A percentile compares a stretch with the other conserved stretches of the same genome.
These are phyloP conservation scores for Acropternis orthonyx DNA, from an alignment of 2,797 vertebrate species.

Conservation along the genomic window DNA sequence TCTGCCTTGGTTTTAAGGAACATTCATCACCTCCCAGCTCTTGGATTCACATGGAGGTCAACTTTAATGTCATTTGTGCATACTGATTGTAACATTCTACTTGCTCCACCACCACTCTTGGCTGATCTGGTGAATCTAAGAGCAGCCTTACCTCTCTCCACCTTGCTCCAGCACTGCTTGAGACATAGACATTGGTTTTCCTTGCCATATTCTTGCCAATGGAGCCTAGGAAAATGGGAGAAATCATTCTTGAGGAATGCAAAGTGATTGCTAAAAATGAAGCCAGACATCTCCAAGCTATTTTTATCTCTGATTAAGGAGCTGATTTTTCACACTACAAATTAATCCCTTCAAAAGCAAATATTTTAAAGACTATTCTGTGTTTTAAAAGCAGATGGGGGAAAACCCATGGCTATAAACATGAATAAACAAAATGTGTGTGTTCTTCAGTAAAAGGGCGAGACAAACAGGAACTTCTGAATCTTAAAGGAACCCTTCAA, in stretches of 20 bases:
- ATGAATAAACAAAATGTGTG: background rate
- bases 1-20: background rate
- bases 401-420: background rate
- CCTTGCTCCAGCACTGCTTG: slow-evolving; percentile 90
- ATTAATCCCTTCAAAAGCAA: background rate
- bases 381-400: slow-evolving; percentile 1
- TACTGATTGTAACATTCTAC: background rate
- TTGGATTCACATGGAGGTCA: fast-evolving
- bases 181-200: slow-evolving; percentile 95
- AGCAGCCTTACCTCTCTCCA: slow-evolving; percentile 91
- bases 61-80: background rate
- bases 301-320: background rate
- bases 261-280: background rate
- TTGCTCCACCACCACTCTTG: background rate
- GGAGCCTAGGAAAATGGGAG: slow-evolving; percentile 79
- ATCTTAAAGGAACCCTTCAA: background rate
- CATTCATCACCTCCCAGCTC: background rate
- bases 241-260: background rate
- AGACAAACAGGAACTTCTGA: background rate
- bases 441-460: background rate
- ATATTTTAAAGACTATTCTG: background rate
- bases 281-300: slow-evolving; percentile 1
- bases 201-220: slow-evolving; percentile 90
- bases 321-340: background rate
- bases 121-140: background rate